phyloP scores from a whole-genome alignment of 1,140 invertebrate species.

The Hylaeus anthracinus region DNA sequence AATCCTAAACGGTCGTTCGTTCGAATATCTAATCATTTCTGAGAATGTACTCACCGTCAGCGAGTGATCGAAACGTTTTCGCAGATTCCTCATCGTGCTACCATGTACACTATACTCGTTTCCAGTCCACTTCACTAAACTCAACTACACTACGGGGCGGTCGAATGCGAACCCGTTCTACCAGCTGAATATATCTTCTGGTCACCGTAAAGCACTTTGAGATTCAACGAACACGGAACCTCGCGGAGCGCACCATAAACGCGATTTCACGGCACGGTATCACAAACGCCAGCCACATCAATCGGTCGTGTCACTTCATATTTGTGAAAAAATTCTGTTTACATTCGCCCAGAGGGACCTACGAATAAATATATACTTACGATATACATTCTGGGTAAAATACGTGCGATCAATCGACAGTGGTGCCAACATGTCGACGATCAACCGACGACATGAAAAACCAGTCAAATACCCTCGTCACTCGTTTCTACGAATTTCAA shows the following conservation, averaged over 20 bases:
- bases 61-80: slow-evolving; percentile 23
- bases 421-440: slow-evolving; percentile 56
- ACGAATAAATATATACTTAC: slow-evolving; percentile 52
- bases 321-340: slow-evolving; percentile 68
- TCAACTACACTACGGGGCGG: slow-evolving; percentile 28
- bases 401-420: slow-evolving; percentile 68
- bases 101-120: slow-evolving; percentile 48
- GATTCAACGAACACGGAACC: not conserved
- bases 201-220: slow-evolving; percentile 34
- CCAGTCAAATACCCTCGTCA: not conserved
- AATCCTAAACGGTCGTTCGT: slow-evolving; percentile 11
- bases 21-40: not conserved
- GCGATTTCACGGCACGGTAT: not conserved
- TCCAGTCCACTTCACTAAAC: slow-evolving; percentile 40
- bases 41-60: slow-evolving; percentile 53
- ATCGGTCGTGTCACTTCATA: slow-evolving; percentile 62
- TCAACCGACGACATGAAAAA: not conserved
- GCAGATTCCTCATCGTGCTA: slow-evolving; percentile 57
- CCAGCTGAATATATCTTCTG: slow-evolving; percentile 38
- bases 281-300: slow-evolving; percentile 40
- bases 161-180: slow-evolving; percentile 49
- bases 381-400: slow-evolving; percentile 65
- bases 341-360: slow-evolving; percentile 59
- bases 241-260: not conserved
- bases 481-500: not conserved